Evolutionary conservation across 2,888 invertebrate species (phyloP).

Genomic region (Agonopterix alstromeriana): DNA sequence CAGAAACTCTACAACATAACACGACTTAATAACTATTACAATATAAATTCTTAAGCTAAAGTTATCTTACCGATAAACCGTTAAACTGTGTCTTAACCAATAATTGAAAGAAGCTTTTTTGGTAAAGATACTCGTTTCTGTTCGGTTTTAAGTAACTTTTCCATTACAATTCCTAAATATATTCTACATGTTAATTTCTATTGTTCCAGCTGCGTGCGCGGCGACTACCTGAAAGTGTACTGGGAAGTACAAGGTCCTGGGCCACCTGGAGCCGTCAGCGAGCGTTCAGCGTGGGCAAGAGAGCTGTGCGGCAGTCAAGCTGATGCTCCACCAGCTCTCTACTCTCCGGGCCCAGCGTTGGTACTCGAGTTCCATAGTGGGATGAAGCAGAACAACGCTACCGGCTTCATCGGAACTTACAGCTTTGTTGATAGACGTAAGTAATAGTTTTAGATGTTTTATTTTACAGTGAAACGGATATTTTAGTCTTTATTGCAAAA

Average conservation of each 20-base stretch:
- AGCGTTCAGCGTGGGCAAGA: conserved; percentile 85
- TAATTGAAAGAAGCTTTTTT: too few relatives aligned
- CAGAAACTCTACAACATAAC: too few relatives aligned
- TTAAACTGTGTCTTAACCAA: too few relatives aligned
- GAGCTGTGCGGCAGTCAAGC: conserved; percentile 82
- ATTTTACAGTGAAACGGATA: too few relatives aligned
- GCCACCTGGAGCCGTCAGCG: conserved; percentile 83
- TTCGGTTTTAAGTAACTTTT: too few relatives aligned
- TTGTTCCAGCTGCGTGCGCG: conserved; percentile 83
- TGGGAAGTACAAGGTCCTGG: conserved; percentile 85
- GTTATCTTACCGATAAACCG: too few relatives aligned
- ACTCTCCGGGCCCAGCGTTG: conserved; percentile 84
- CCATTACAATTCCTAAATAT: not conserved
- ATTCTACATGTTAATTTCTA: not conserved
- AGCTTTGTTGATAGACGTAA: conserved; percentile 87
- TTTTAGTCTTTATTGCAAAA: too few relatives aligned
- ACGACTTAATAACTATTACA: too few relatives aligned
- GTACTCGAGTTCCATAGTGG: conserved; percentile 85
- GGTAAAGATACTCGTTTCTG: too few relatives aligned
- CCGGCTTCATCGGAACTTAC: conserved; percentile 86
- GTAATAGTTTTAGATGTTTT: conserved; percentile 27
- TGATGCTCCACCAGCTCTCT: conserved; percentile 83
- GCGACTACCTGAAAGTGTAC: conserved; percentile 87
- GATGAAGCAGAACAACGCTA: conserved; percentile 67
- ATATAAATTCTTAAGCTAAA: too few relatives aligned